These are phyloP conservation scores for Dreissena polymorpha DNA, from an alignment of 1,140 invertebrate genomes.

Conservation along the genomic window DNA sequence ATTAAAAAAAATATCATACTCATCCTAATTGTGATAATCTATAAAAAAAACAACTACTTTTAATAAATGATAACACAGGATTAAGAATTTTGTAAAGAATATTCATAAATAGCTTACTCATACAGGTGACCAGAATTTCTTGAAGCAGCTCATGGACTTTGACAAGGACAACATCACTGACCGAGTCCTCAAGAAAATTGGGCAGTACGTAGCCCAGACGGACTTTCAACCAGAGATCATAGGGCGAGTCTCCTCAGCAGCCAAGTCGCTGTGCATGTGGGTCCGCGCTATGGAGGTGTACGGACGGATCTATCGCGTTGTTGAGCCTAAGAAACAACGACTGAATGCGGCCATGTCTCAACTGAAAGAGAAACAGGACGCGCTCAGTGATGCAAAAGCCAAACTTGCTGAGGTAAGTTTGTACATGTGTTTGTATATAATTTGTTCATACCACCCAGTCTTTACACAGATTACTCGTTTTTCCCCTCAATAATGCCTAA, in stretches of 20 bases:
- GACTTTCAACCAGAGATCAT: conserved; percentile 93
- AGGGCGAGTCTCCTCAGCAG: conserved; percentile 83
- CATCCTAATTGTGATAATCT: no score
- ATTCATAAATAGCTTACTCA: no score
- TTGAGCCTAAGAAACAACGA: conserved; percentile 90
- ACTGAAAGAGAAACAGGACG: conserved; percentile 88
- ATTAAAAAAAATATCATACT: no score
- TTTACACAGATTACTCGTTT: no score
- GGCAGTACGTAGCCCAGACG: conserved; percentile 87
- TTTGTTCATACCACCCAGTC: not conserved
- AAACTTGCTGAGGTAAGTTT: conserved; percentile 83
- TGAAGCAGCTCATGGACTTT: conserved; percentile 88
- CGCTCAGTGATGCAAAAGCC: conserved; percentile 86
- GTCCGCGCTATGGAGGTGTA: conserved; percentile 95
- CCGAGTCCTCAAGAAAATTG: conserved; percentile 89
- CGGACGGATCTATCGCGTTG: conserved; percentile 90
- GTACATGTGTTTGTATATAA: no score
- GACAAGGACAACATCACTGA: conserved; percentile 93
- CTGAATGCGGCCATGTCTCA: conserved; percentile 86
- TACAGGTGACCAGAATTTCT: conserved; percentile 80
- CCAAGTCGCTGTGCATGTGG: conserved; percentile 93
- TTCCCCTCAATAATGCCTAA: no score
- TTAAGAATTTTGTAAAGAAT: no score
- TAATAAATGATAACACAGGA: no score
- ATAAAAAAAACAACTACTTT: no score